Evolutionary conservation across 2,888 invertebrate genomes (phyloP).

Genomic region (Malacosoma neustria): DNA sequence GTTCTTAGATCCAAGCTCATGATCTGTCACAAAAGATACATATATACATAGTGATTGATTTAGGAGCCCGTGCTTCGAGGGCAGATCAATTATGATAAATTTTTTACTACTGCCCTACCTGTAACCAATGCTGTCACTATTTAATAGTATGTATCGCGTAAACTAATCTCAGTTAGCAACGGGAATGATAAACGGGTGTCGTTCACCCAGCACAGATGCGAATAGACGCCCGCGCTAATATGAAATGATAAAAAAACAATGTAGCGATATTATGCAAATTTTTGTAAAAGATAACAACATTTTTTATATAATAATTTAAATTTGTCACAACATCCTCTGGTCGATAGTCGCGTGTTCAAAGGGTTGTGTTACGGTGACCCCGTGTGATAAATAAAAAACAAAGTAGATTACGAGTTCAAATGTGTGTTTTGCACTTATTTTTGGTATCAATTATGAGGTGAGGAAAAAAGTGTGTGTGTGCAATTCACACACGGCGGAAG

Average conservation of each 20-base stretch:
- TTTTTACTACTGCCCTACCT: no score
- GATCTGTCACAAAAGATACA: no score
- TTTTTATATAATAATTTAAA: not conserved
- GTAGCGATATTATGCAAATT: not conserved
- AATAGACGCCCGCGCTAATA: conserved; percentile 1
- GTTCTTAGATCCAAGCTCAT: no score
- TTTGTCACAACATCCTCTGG: not conserved
- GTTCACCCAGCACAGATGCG: conserved; percentile 23
- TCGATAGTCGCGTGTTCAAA: not conserved
- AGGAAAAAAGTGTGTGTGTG: no score
- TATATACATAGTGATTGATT: no score
- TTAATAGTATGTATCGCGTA: no score
- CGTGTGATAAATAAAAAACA: conserved; percentile 18
- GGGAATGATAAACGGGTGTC: conserved; percentile 23
- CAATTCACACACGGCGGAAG: no score
- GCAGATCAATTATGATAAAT: no score
- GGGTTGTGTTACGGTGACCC: conserved; percentile 22
- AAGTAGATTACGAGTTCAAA: not conserved
- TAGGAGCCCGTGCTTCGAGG: no score
- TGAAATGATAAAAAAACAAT: not conserved
- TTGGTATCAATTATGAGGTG: no score
- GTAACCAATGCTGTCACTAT: no score
- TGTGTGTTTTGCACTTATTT: conserved; percentile 3
- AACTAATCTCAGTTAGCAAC: conserved; percentile 28
- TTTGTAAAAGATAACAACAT: not conserved